A percentile compares a stretch with the other conserved stretches of the same genome.
Evolutionary conservation across 2,113 vertebrate genomes (phyloP).

Genomic region (Psammodynastes pulverulentus): DNA sequence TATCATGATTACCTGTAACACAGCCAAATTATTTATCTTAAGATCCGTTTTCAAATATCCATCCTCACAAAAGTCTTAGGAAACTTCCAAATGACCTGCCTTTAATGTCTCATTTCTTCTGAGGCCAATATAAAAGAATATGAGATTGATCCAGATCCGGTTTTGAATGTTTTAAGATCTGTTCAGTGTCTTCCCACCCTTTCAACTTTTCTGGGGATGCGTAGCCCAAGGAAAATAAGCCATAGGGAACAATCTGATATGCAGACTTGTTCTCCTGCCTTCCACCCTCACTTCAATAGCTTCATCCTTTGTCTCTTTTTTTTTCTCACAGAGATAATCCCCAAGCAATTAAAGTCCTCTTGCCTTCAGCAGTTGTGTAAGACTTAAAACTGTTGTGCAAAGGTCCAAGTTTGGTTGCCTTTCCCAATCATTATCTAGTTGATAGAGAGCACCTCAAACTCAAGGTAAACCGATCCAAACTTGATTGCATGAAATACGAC

Average conservation of each 20-base stretch:
- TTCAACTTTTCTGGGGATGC: background rate
- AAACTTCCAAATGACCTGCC: background rate
- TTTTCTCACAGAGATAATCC: background rate
- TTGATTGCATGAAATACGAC: no score
- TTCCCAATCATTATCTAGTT: background rate
- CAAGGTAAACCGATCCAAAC: no score
- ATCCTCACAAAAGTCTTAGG: background rate
- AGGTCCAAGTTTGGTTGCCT: background rate
- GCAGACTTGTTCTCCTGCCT: background rate
- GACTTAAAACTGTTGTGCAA: background rate
- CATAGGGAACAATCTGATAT: background rate
- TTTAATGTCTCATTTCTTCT: background rate
- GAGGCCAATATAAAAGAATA: background rate
- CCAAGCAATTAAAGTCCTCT: background rate
- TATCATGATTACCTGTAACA: background rate
- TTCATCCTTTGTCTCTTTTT: background rate
- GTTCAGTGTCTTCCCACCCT: background rate
- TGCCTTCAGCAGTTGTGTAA: background rate
- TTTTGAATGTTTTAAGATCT: background rate
- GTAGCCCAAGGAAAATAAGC: background rate
- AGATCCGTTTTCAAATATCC: background rate
- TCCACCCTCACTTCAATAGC: background rate
- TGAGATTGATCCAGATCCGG: background rate
- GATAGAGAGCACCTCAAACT: background rate
- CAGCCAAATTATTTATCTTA: background rate